A percentile compares a stretch with the other conserved stretches of the same genome.
Conservation (phyloP, 1,140 invertebrate species). For the Manduca sexta region DNA sequence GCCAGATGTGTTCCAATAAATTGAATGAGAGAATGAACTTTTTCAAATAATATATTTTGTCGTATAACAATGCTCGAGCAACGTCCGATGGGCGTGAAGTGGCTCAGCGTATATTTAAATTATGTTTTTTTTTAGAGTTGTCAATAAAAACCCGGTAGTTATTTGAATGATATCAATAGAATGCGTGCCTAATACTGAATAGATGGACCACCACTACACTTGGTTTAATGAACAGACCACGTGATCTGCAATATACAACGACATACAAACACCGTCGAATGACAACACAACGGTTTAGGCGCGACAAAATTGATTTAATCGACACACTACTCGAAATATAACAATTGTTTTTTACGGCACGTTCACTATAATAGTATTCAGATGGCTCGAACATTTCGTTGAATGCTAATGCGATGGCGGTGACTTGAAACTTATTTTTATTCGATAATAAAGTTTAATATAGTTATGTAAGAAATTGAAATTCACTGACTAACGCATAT, state of each 20-base stretch:
- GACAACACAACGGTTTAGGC: conserved; percentile 21
- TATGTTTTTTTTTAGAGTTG: conserved; percentile 2
- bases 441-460: too few relatives aligned
- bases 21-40: background rate
- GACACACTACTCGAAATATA: conserved; percentile 25
- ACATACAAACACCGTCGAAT: conserved; percentile 45
- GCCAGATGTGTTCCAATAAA: conserved; percentile 1
- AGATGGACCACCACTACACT: conserved; percentile 27
- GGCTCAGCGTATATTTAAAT: background rate
- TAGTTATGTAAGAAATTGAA: too few relatives aligned
- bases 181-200: conserved; percentile 17
- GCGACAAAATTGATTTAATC: conserved; percentile 38
- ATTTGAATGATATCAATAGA: conserved; percentile 14
- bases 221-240: conserved; percentile 22
- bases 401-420: too few relatives aligned
- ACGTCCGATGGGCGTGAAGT: background rate
- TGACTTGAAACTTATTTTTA: too few relatives aligned
- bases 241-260: conserved; percentile 43
- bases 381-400: conserved; percentile 4
- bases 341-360: conserved; percentile 24
- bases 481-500: too few relatives aligned
- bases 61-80: background rate
- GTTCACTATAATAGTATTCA: conserved; percentile 4
- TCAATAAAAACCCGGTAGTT: conserved; percentile 14
- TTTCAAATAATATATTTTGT: background rate